Evolutionary conservation across 2,113 vertebrate genomes (phyloP), one percentile per base, ranked within the genome.

Genomic region (Scopus umbretta): DNA sequence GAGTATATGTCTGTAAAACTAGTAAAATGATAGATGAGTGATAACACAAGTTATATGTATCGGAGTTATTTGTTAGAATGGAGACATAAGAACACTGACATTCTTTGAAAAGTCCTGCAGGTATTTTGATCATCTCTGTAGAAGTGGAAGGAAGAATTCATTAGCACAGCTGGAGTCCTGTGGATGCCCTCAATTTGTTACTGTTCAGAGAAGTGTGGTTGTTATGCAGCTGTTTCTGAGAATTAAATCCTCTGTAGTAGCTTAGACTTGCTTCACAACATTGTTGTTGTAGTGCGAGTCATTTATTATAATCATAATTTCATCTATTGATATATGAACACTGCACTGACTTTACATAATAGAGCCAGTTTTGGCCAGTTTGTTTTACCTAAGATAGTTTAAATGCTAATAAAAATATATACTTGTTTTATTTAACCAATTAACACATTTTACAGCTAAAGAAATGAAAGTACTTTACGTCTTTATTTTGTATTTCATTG

Each of bases 121-220:
- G 90, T 96, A 95, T 96, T 96, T 95, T 92, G 87, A 52, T 88
- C 9, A 0, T 94, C 50, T 95, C 55, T 92, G 81, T 94, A 70
- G 72, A 83, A 72, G 79, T 80, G 81, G 94, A 96, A 96, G 65
- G 86, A 86, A 80, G 80, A 92, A 90, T 42, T 97, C 75, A 27
- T 91, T 90, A 91, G 63, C 85, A 80, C 96, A 96, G 94, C 94
- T 96, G 96, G 95, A 95, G 85, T 92, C 92, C 88, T 94, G 87
- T 95, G 89, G 88, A 82, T 95, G 96, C 79, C 95, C 97, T 96
- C 96, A 96, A 97, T 97, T 96, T 96, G 80, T 90, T 91, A 65
- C 73, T 96, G 93, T 87, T 97, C 94, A 94, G 88, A 94, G 94
- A 92, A 95, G 80, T 95, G 95, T 96, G 82, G 59, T 61, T 36